Base-by-base conservation (phyloP, 1,140 invertebrate species). In the Drosophila pruinosa region DNA sequence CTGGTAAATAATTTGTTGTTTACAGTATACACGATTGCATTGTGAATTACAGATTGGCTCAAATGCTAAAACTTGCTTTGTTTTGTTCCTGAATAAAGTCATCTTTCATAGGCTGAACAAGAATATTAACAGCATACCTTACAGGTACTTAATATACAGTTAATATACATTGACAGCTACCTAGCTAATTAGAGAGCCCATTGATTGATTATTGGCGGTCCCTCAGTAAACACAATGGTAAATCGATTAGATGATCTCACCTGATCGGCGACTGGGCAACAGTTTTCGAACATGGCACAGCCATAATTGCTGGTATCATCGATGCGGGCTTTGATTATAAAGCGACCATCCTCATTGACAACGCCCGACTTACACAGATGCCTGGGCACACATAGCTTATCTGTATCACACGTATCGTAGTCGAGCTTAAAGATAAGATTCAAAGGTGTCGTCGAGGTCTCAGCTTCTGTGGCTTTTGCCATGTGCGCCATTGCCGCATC, bases 241-340 rank as follows among this genome's bases (percentile, higher is more conserved):
- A 22, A 14, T 8, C 17, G 5, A 7, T 6, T 8, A 21, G 24
- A 28, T 4, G 1, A 24, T 0, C 70, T 81, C 19, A 86, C 82
- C 78, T 75, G 54, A 1, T 86, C 82, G 0, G 14, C 39, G 0
- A 48, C 0, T 6, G 56, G 41, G 19, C 82, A 86, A 38, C 82
- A 86, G 12, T 17, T 52, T 15, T 86, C 78, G n/a, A 86, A 54
- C 2, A 38, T 41, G 1, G 24, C 21, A 10, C 82, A 86, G 8
- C 70, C 78, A 15, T 45, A 61, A 14, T 77, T 86, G 65, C 62
- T 85, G 7, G n/a, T 24, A 3, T 72, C 38, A 36, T 69, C 61
- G 4, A 88, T 75, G 2, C 78, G 61, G 1, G 82, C 50, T 43
- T 8, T 68, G n/a, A 88, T 52, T n/a, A 88, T 69, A n/a, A 48